Evolutionary conservation across 2,888 invertebrate species (phyloP).

Genomic region (Drosophila nigritarsus): DNA sequence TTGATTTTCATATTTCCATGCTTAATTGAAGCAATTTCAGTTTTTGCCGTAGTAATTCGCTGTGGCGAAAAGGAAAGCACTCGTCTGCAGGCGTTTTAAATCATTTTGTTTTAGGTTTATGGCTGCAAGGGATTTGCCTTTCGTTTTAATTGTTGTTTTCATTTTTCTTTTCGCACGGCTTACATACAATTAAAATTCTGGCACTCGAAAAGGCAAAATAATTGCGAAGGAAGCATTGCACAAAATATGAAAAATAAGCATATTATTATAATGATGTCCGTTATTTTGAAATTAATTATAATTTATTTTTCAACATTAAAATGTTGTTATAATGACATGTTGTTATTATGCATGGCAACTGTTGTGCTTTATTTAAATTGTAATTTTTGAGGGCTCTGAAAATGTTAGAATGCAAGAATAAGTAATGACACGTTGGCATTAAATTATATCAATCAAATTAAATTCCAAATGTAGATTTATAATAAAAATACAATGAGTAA

Average conservation of each 20-base stretch:
- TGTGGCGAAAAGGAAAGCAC: slow-evolving; percentile 25
- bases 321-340: slow-evolving; percentile 18
- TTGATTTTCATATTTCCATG: slow-evolving; percentile 44
- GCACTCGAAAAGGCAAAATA: slow-evolving; percentile 60
- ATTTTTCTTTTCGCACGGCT: slow-evolving; percentile 20
- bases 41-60: slow-evolving; percentile 26
- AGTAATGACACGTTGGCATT: not conserved
- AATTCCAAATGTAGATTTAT: not conserved
- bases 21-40: slow-evolving; percentile 53
- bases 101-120: slow-evolving; percentile 48
- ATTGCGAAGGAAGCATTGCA: slow-evolving; percentile 40
- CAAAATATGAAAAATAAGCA: slow-evolving; percentile 41
- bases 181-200: slow-evolving; percentile 56
- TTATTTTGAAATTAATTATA: slow-evolving; percentile 69
- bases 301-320: slow-evolving; percentile 43
- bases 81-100: slow-evolving; percentile 37
- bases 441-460: not conserved
- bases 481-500: not conserved
- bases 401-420: not conserved
- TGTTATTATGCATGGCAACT: not conserved
- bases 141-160: slow-evolving; percentile 34
- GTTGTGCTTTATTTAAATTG: not conserved
- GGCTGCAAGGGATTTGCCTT: slow-evolving; percentile 39
- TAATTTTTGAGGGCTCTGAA: not conserved
- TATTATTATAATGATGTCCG: slow-evolving; percentile 66